Evolutionary conservation across 2,113 vertebrate species (phyloP).

Genomic region (Pseudolaguvia tuberculata): DNA sequence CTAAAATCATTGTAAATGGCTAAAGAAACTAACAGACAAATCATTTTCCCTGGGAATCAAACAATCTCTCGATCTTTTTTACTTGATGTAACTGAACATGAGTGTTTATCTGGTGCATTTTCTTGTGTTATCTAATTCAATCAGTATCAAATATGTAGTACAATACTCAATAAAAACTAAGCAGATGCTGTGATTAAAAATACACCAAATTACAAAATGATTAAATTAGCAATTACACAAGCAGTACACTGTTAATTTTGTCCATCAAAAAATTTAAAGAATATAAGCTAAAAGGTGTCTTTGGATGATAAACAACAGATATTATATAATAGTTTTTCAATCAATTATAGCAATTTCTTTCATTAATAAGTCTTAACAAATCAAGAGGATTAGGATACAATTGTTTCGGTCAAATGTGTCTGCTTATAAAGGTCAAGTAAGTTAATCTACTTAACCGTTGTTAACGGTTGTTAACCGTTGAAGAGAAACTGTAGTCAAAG

Average conservation of each 20-base stretch:
- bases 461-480: background rate
- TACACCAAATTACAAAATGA: constrained; percentile 74
- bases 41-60: constrained; percentile 15
- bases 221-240: constrained; percentile 66
- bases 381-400: background rate
- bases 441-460: too few species aligned
- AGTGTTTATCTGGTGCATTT: constrained; percentile 10
- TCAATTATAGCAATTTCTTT: background rate
- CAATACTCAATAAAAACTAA: constrained; percentile 65
- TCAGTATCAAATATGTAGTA: constrained; percentile 61
- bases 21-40: background rate
- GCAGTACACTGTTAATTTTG: constrained; percentile 62
- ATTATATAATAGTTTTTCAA: background rate
- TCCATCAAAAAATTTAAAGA: constrained; percentile 58
- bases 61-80: too few species aligned
- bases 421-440: constrained; percentile 7
- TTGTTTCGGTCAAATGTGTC: background rate
- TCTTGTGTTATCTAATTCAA: constrained; percentile 62
- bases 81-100: too few species aligned
- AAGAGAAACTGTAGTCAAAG: background rate
- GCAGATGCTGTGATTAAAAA: constrained; percentile 76
- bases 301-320: background rate
- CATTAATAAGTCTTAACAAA: background rate
- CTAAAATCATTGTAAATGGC: too few species aligned
- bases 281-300: background rate